These are phyloP conservation scores for Drosophila prolongata DNA, from an alignment of 2,888 invertebrate species.

Conservation along the genomic window DNA sequence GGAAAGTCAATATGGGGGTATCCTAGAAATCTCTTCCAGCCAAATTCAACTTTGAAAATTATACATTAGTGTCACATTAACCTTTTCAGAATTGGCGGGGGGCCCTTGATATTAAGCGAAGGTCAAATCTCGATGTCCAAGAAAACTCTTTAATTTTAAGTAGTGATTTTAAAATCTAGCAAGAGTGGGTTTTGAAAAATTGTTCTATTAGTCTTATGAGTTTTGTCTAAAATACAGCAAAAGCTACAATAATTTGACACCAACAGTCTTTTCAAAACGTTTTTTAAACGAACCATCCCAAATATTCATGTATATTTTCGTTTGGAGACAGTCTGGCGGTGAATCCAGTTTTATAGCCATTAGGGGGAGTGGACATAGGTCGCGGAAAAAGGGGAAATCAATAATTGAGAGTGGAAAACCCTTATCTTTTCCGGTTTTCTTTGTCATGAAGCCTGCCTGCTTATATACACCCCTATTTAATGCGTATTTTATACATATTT, in stretches of 20 bases:
- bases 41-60: not conserved
- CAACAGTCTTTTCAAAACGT: not conserved
- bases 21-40: not conserved
- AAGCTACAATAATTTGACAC: no score
- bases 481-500: slow-evolving; percentile 3
- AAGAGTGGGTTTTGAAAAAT: no score
- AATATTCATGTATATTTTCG: not conserved
- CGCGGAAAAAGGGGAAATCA: slow-evolving; percentile 15
- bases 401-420: slow-evolving; percentile 1
- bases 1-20: no score
- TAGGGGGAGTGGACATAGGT: not conserved
- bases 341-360: slow-evolving; percentile 14
- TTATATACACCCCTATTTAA: not conserved
- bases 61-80: no score
- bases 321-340: slow-evolving; percentile 21
- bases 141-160: no score
- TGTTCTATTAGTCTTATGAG: no score
- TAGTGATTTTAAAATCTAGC: no score
- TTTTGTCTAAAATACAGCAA: no score
- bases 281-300: not conserved
- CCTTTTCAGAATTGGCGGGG: no score
- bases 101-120: no score
- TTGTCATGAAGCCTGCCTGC: not conserved
- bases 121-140: no score
- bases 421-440: slow-evolving; percentile 6